phyloP scores from a whole-genome alignment of 2,797 vertebrate genomes.

The Argentina silus region DNA sequence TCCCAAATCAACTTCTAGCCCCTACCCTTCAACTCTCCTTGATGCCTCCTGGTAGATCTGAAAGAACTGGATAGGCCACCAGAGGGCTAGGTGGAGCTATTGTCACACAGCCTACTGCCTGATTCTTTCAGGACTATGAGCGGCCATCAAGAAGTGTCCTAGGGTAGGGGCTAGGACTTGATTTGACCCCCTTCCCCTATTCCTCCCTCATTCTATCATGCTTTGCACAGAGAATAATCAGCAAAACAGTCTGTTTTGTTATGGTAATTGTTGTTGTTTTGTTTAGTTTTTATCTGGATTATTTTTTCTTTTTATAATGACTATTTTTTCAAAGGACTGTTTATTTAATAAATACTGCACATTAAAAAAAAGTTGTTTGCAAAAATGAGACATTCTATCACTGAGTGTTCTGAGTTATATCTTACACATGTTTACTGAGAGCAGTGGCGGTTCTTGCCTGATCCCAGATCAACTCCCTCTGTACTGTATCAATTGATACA shows the following conservation, averaged over 20 bases:
- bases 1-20: too few relatives aligned
- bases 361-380: slow-evolving; percentile 40
- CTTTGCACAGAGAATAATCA: slow-evolving; percentile 54
- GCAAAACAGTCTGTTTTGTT: slow-evolving; percentile 38
- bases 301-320: slow-evolving; percentile 44
- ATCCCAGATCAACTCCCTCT: too few relatives aligned
- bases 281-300: slow-evolving; percentile 41
- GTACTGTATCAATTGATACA: too few relatives aligned
- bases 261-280: slow-evolving; percentile 30
- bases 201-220: slow-evolving; percentile 17
- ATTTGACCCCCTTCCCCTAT: not conserved
- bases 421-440: too few relatives aligned
- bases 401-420: slow-evolving; percentile 27
- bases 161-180: not conserved
- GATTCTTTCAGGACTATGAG: too few relatives aligned
- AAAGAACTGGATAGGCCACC: too few relatives aligned
- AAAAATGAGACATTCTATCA: not conserved
- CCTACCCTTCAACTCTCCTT: too few relatives aligned
- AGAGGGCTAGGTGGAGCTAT: too few relatives aligned
- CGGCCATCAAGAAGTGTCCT: too few relatives aligned
- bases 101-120: too few relatives aligned
- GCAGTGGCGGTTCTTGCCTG: too few relatives aligned
- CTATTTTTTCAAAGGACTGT: slow-evolving; percentile 55
- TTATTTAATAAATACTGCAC: slow-evolving; percentile 55
- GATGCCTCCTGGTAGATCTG: too few relatives aligned